Evolutionary conservation across 35 echinoderm and acorn worm species (phyloP), one percentile per base, ranked within the genome.

Genomic region (Heliocidaris erythrogramma): DNA sequence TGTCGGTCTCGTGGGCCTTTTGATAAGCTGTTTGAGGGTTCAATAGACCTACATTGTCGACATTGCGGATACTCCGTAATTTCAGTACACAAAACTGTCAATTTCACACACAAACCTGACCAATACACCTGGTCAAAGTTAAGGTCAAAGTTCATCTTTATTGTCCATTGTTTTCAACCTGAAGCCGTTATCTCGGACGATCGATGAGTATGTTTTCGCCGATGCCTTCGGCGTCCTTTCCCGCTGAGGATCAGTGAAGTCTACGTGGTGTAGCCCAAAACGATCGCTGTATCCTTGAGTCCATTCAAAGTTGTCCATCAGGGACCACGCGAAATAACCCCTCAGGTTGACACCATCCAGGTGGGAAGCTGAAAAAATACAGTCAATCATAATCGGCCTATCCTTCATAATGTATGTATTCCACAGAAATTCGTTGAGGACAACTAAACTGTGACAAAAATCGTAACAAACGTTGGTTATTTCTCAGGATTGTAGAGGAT

Each of bases 241-340:
- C 31, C 93, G 85, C 18, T 53, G 78, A 30, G 61, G 47, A 84
- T 96, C 85, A 13, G 95, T 93, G 49, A 88, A 96, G 95, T 96
- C 89, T 7, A 94, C 95, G 48, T 94, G n/a, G 85, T 94, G 49
- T 21, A 96, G 56, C 9, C 95, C 95, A 49, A 96, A 96, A 14
- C 95, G 92, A 14, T 94, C 24, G 21, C 84, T 71, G 93, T 94
- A 94, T 35, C 95, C 95, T 17, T 30, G 21, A 18, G 78, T 1
- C 95, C 95, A 96, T 60, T 96, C 95, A 27, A 96, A 94, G 95
- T 96, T 94, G 47, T 96, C 93, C 86, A 96, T 96, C 84, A 96
- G 69, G 7, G 95, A 94, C 95, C 95, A 96, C 17, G 95, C 93
- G 49, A 96, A 96, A 32, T 94, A 96, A 8, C 95, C 95, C 16